Evolutionary conservation across 2,113 vertebrate genomes (phyloP).

Genomic region (Cryptomyrus ogoouensis): DNA sequence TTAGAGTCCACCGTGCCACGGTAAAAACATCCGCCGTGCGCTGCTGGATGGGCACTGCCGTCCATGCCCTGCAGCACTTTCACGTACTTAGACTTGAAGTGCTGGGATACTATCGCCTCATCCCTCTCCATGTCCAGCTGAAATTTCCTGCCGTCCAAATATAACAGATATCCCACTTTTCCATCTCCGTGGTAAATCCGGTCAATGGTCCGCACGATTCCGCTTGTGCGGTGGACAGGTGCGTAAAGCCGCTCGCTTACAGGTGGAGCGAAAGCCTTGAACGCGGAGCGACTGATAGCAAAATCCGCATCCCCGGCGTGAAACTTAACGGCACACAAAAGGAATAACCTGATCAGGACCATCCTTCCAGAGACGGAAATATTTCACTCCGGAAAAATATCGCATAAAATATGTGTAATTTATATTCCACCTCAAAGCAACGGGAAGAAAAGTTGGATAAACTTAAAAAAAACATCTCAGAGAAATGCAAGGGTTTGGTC

Average conservation of each 20-base stretch:
- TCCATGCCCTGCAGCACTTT: constrained; percentile 44
- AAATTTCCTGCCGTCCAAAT: constrained; percentile 74
- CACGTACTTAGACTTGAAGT: constrained; percentile 50
- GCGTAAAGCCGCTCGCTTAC: constrained; percentile 49
- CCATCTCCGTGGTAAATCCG: constrained; percentile 82
- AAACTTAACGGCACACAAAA: constrained; percentile 49
- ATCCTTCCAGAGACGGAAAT: constrained; percentile 36
- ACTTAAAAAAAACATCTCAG: constrained; percentile 36
- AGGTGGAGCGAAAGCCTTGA: constrained; percentile 55
- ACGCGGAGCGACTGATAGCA: constrained; percentile 32
- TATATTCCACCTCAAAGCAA: constrained; percentile 38
- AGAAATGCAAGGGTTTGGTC: constrained; percentile 6
- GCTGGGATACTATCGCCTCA: constrained; percentile 57
- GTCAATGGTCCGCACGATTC: constrained; percentile 72
- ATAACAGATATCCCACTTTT: constrained; percentile 80
- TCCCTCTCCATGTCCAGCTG: constrained; percentile 84
- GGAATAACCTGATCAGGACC: constrained; percentile 46
- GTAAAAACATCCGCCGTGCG: constrained; percentile 68
- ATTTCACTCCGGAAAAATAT: constrained; percentile 49
- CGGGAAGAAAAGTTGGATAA: neutral
- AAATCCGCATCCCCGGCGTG: constrained; percentile 27
- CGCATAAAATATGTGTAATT: constrained; percentile 34
- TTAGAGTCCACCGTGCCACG: constrained; percentile 82
- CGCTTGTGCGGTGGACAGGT: constrained; percentile 60
- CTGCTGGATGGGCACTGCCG: constrained; percentile 33